These are phyloP conservation scores for Leuctra nigra DNA, from an alignment of 2,888 invertebrate genomes.

Conservation along the genomic window DNA sequence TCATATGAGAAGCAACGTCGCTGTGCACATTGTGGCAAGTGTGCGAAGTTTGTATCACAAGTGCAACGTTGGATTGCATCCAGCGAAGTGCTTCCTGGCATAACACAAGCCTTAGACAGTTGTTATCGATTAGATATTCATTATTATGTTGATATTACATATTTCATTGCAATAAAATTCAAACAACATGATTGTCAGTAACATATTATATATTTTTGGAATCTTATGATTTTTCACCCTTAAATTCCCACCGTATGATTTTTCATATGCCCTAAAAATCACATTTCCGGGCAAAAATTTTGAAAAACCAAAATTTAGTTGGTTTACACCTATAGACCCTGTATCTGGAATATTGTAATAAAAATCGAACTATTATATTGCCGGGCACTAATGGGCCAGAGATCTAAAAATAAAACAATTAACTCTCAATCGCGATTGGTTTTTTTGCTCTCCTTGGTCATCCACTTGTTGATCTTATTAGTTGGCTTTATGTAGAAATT, in stretches of 20 bases:
- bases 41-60: neutral
- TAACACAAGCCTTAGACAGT: neutral
- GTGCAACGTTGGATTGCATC: neutral
- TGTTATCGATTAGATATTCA: neutral
- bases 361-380: neutral
- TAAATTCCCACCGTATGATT: neutral
- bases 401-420: no score
- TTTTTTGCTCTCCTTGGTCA: no score
- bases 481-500: no score
- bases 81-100: neutral
- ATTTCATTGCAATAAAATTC: neutral
- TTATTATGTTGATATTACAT: neutral
- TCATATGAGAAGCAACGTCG: neutral
- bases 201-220: neutral
- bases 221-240: neutral
- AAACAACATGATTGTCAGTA: neutral
- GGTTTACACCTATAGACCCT: neutral
- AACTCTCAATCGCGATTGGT: no score
- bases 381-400: neutral
- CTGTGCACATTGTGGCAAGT: neutral
- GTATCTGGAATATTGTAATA: neutral
- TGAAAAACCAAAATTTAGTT: neutral
- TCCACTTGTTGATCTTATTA: no score
- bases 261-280: neutral
- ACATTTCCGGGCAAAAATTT: neutral